Percentiles rank a stretch among this genome's conserved stretches.
phyloP scores from a whole-genome alignment of 2,797 vertebrate species.

The Oreochromis mossambicus region DNA sequence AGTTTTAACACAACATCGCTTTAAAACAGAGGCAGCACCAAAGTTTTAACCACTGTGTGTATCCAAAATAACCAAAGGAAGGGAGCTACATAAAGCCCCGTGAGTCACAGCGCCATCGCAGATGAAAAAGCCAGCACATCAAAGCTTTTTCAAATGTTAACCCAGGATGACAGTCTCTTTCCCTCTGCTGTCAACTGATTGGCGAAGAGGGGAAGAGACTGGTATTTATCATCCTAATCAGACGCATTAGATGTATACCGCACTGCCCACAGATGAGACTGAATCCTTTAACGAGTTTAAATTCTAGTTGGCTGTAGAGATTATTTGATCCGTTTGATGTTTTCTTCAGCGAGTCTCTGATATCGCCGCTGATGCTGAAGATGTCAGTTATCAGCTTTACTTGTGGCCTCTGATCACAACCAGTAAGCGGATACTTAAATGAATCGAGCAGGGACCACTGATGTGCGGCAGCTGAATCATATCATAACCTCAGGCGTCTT shows the following conservation, averaged over 20 bases:
- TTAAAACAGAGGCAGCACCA: not conserved
- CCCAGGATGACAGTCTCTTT: not conserved
- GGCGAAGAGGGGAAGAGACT: not conserved
- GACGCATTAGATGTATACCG: not conserved
- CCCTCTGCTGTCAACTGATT: not conserved
- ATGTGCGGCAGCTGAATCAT: slow-evolving; percentile 10
- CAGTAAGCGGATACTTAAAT: not conserved
- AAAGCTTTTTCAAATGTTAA: not conserved
- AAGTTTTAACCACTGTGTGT: not conserved
- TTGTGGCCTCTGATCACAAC: slow-evolving; percentile 9
- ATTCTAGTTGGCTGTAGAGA: not conserved
- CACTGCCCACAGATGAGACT: not conserved
- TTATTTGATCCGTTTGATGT: not conserved
- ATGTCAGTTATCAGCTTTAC: not conserved
- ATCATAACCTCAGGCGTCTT: not conserved
- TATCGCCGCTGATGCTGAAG: not conserved
- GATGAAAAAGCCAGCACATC: not conserved
- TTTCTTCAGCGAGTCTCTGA: slow-evolving; percentile 1
- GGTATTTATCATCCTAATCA: not conserved
- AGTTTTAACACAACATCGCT: not conserved
- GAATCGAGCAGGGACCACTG: slow-evolving; percentile 1
- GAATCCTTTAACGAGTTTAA: not conserved
- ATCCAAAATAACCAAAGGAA: not conserved
- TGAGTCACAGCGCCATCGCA: not conserved
- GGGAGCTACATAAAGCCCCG: not conserved